Conservation (phyloP, 2,797 vertebrate species). For the Thunnus albacares region DNA sequence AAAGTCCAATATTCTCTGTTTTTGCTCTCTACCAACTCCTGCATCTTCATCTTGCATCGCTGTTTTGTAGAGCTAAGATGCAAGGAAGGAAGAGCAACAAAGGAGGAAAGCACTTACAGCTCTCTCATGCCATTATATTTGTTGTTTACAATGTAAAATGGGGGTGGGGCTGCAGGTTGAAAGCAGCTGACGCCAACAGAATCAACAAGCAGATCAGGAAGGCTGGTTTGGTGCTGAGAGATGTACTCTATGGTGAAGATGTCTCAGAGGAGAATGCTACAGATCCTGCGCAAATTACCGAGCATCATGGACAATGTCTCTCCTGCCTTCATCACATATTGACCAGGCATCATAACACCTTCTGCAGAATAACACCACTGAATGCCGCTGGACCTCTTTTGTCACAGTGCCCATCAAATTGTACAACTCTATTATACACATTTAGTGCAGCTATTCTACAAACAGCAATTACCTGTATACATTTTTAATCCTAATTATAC, state of each 20-base stretch:
- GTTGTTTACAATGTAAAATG: background rate
- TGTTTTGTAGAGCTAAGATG: background rate
- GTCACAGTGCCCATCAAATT: background rate
- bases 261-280: no score
- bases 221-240: no score
- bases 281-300: background rate
- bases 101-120: slow-evolving; percentile 12
- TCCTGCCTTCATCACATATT: background rate
- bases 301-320: background rate
- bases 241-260: no score
- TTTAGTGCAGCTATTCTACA: background rate
- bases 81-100: background rate
- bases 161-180: background rate
- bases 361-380: background rate
- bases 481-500: slow-evolving; percentile 10
- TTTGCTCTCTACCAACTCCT: no score
- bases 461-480: slow-evolving; percentile 9
- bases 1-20: no score
- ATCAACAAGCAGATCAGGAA: background rate
- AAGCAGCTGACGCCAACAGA: slow-evolving; percentile 3
- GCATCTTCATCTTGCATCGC: background rate
- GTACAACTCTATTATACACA: background rate
- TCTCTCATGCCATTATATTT: background rate
- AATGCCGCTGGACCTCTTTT: background rate
- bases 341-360: no score